Evolutionary conservation across 2,797 vertebrate genomes (phyloP), one percentile per base, ranked within the genome.

Genomic region (Sebastes matsubarae): DNA sequence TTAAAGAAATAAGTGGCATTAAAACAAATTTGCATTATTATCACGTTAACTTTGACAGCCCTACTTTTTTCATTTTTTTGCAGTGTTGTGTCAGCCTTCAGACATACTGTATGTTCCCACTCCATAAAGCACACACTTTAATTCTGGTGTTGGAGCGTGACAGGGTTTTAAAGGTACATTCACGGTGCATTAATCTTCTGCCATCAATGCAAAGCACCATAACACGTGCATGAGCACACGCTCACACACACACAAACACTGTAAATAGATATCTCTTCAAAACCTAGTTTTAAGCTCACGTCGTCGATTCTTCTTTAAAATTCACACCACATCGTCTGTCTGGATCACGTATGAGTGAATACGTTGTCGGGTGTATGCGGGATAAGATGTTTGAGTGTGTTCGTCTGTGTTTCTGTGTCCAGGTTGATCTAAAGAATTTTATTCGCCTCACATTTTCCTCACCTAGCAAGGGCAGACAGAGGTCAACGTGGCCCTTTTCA

Each of bases 91-190:
- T 69, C 68, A n/a, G 55, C 20, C 42, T 42, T 61, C 25, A 74
- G 24, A 54, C 12, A 38, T 2, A n/a, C 38, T 27, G 7, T 52
- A 11, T 16, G 18, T 10, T n/a, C 55, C 34, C 20, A 46, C 38
- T 87, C 25, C 30, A 59, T 25, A 55, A 64, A 73, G 13, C 24
- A 52, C 30, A 57, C 54, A 24, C 24, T 73, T 73, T 13, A 74
- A 50, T 42, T 63, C 24, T 66, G 16, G 14, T 46, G 71, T 61
- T 59, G 55, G 70, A 50, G 30, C 57, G 54, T 64, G n/a, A 13
- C 60, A 58, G 63, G 30, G 34, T 76, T 65, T 57, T 52, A 72
- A 70, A 85, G n/a, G 42, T 75, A 32, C 30, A 58, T 83, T 79
- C 25, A 65, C 32, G 70, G 68, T 68, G 72, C 58, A 59, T 82